Percentiles rank a stretch among this genome's conserved stretches.
phyloP scores from a whole-genome alignment of 2,888 invertebrate species.

The Amorpha juglandis region DNA sequence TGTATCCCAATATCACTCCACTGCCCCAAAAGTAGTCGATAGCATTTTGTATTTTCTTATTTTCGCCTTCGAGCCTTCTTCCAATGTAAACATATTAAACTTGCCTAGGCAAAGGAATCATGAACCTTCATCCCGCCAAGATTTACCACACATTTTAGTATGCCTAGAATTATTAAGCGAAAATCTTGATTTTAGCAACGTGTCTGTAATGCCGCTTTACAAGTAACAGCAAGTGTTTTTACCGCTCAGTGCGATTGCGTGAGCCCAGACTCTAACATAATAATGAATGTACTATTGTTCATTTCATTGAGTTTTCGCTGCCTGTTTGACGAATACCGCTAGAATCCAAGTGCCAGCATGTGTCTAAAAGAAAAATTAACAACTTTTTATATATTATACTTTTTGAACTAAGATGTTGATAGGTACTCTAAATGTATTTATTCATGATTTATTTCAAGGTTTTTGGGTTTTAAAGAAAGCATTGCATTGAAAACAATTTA shows the following conservation, averaged over 20 bases:
- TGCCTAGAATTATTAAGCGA: conserved; percentile 21
- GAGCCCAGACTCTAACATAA: conserved; percentile 38
- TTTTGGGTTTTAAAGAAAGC: too few relatives aligned
- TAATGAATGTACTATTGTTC: conserved; percentile 59
- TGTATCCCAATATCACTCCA: too few relatives aligned
- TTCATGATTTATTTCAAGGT: too few relatives aligned
- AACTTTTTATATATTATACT: not conserved
- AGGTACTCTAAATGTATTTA: too few relatives aligned
- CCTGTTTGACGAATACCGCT: conserved; percentile 32
- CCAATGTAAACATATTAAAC: too few relatives aligned
- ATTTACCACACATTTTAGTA: conserved; percentile 11
- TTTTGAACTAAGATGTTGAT: too few relatives aligned
- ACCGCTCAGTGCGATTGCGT: conserved; percentile 33
- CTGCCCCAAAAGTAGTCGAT: too few relatives aligned
- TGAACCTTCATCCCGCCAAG: conserved; percentile 5
- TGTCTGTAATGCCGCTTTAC: conserved; percentile 28
- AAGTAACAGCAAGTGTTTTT: conserved; percentile 31
- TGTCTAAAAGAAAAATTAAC: conserved; percentile 7
- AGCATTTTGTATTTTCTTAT: too few relatives aligned
- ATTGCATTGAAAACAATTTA: too few relatives aligned
- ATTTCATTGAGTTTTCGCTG: conserved; percentile 36
- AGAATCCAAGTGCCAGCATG: not conserved
- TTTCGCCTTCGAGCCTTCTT: too few relatives aligned
- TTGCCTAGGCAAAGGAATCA: not conserved
- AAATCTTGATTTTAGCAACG: conserved; percentile 24